Base-by-base conservation (phyloP, 2,888 invertebrate species). In the Sarcophaga variegata region DNA sequence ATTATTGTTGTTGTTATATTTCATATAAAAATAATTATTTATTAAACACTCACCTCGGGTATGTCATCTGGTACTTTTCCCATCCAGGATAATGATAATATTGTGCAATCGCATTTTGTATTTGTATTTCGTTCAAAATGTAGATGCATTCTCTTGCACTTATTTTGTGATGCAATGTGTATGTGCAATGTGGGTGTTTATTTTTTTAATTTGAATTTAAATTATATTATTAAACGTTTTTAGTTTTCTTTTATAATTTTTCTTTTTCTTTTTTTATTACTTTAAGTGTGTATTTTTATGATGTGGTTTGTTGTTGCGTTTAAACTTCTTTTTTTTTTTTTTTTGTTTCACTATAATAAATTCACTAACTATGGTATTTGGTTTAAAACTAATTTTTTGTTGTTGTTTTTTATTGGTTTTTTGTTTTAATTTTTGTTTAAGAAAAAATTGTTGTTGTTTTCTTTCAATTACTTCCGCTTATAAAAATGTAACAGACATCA, bases 21-120 rank as follows among this genome's bases (percentile, higher is more conserved):
- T 14, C 4, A 49, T 49, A 3, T 4, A 54, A 54, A 14, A 17
- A 54, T 14, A 54, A 54, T 14, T 54, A 54, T 54, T 12, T 54
- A 14, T 54, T 54, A 14, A 17, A 0, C 60, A 91, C 93, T 93
- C 90, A 98, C 98, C 96, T 98, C 98, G 63, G 98, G 98, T 91
- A 98, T 95, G 93, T 98, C 97, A 93, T 99, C 98, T 89, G 98
- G 98, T 91, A 98, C 98, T 94, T 98, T 98, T 89, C 98, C 98
- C 99, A 99, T 99, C 99, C 99, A 99, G 91, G 98, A 98, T 93
- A 99, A 95, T 90, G 98, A 97, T 91, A 98, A 95, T 92, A 99
- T 97, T 90, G 97, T 97, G 94, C 98, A 98, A 94, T 99, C 99
- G 94, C 98, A 98, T 94, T 97, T 97, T 90, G 98, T 97, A 93